phyloP scores from a whole-genome alignment of 1,140 invertebrate species.

The Neodiprion fabricii region DNA sequence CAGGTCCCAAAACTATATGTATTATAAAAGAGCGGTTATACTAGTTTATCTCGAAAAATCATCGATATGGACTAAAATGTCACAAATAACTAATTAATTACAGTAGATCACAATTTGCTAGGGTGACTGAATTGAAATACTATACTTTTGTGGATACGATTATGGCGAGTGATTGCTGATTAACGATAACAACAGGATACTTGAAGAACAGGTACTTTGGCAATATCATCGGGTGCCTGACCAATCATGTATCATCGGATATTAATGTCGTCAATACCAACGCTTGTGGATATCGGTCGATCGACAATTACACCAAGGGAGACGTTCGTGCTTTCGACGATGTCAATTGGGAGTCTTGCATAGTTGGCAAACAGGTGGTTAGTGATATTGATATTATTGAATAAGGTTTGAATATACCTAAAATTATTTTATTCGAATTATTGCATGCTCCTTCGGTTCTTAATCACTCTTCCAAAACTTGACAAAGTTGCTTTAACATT shows the following conservation, averaged over 20 bases:
- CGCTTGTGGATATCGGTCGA: not conserved
- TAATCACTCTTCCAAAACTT: not conserved
- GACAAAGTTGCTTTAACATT: not conserved
- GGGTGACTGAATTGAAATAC: too few species aligned
- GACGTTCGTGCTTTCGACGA: slow-evolving; percentile 68
- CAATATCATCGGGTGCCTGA: slow-evolving; percentile 68
- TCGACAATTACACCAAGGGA: slow-evolving; percentile 27
- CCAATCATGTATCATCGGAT: slow-evolving; percentile 64
- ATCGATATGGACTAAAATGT: too few species aligned
- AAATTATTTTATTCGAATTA: slow-evolving; percentile 12
- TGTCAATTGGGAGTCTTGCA: slow-evolving; percentile 59
- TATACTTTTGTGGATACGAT: too few species aligned
- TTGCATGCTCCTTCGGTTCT: not conserved
- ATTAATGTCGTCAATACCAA: slow-evolving; percentile 63
- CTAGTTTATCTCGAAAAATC: too few species aligned
- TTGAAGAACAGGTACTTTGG: slow-evolving; percentile 69
- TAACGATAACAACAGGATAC: slow-evolving; percentile 48
- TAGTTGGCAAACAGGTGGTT: slow-evolving; percentile 46
- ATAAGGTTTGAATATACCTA: slow-evolving; percentile 5
- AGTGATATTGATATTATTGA: slow-evolving; percentile 8
- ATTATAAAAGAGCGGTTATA: too few species aligned
- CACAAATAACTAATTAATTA: too few species aligned
- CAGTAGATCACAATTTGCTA: too few species aligned
- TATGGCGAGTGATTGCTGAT: too few species aligned
- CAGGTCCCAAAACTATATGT: too few species aligned